Conservation (phyloP, 1,140 invertebrate species). For the Drosophila sechellia region DNA sequence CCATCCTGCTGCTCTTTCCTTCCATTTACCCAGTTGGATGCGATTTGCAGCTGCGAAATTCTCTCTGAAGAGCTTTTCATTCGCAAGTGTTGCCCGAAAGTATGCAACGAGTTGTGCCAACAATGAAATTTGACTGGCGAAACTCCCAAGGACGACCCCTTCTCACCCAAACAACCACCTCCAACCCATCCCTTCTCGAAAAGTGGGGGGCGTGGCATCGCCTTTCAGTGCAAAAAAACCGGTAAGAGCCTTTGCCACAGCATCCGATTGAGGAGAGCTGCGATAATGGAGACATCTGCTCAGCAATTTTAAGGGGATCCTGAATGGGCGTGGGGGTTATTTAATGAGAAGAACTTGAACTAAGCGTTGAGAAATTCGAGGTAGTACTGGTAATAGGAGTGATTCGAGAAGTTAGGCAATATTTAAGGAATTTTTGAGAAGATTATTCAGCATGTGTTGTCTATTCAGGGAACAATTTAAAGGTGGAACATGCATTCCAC, state of each 20-base stretch:
- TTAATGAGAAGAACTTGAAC: conserved; percentile 26
- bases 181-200: not conserved
- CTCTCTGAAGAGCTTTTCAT: conserved; percentile 55
- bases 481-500: too few species aligned
- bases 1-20: not conserved
- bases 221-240: conserved; percentile 25
- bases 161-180: not conserved
- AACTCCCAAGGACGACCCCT: conserved; percentile 36
- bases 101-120: conserved; percentile 62
- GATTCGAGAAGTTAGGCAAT: not conserved
- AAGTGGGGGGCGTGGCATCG: conserved; percentile 17
- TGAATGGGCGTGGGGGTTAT: conserved; percentile 8
- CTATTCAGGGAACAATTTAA: too few species aligned
- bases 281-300: conserved; percentile 46
- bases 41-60: conserved; percentile 39
- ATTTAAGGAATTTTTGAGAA: too few species aligned
- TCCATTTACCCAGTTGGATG: conserved; percentile 22
- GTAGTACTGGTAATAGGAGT: not conserved
- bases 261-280: conserved; percentile 41
- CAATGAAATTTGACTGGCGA: conserved; percentile 54
- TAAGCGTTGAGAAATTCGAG: conserved; percentile 16
- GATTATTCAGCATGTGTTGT: not conserved
- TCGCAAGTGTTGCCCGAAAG: conserved; percentile 53
- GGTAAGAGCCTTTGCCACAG: conserved; percentile 37
- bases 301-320: conserved; percentile 26